Percentiles rank a stretch among this genome's conserved stretches.
These are phyloP conservation scores for Nylanderia fulva DNA, from an alignment of 1,140 invertebrate species.

Conservation along the genomic window DNA sequence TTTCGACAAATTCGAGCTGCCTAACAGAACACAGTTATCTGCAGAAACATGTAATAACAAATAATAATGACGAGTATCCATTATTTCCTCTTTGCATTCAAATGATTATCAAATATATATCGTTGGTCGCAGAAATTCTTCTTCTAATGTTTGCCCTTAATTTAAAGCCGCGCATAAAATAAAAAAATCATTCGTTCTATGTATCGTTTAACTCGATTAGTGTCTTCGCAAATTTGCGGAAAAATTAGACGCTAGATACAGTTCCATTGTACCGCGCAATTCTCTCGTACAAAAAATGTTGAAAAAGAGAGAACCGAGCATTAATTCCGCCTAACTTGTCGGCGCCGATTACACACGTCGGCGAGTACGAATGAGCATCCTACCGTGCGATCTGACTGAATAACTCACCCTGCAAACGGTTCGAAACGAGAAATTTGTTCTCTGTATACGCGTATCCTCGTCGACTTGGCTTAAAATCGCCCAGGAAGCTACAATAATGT, in stretches of 20 bases:
- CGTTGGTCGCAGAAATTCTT: neutral
- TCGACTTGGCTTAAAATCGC: too few species aligned
- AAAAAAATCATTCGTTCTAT: neutral
- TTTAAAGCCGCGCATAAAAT: neutral
- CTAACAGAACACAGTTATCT: too few species aligned
- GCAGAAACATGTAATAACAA: neutral
- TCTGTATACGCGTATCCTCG: too few species aligned
- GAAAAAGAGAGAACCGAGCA: neutral
- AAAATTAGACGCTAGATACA: neutral
- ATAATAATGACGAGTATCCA: neutral
- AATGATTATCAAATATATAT: neutral
- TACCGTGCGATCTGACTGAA: constrained; percentile 18
- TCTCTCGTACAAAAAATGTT: neutral
- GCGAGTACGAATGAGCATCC: neutral
- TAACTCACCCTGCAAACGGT: neutral
- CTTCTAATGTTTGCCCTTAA: neutral
- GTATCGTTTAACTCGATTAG: too few species aligned
- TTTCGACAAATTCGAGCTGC: neutral
- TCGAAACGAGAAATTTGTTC: constrained; percentile 6
- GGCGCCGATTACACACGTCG: neutral
- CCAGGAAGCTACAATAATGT: constrained; percentile 6
- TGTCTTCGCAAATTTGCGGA: too few species aligned
- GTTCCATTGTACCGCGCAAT: neutral
- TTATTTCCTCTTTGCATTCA: neutral
- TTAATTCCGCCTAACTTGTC: constrained; percentile 25